phyloP scores from a whole-genome alignment of 2,113 vertebrate genomes.

The Melanotaenia duboulayi region DNA sequence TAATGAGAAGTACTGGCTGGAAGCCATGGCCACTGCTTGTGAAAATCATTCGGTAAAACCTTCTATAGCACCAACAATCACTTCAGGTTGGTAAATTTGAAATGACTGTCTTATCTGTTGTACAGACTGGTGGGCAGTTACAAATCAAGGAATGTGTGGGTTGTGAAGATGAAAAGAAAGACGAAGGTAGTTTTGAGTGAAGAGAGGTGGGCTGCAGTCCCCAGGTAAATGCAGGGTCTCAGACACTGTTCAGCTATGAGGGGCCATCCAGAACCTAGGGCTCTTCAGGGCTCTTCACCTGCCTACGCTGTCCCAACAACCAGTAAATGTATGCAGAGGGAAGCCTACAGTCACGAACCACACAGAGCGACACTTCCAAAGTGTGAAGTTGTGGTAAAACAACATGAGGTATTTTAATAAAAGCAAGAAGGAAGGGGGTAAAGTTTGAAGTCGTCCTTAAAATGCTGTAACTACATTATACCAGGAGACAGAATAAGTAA shows the following conservation, averaged over 20 bases:
- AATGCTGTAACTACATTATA: conserved; percentile 8
- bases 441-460: background rate
- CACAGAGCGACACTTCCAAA: conserved; percentile 2
- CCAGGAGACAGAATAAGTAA: background rate
- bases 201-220: conserved; percentile 44
- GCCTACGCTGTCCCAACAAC: conserved; percentile 58
- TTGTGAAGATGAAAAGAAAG: conserved; percentile 16
- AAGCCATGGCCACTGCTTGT: background rate
- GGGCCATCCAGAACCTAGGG: conserved; percentile 47
- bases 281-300: conserved; percentile 41
- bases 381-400: background rate
- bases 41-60: background rate
- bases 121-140: conserved; percentile 6
- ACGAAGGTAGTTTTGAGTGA: conserved; percentile 36
- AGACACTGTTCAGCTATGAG: conserved; percentile 64
- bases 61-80: background rate
- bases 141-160: conserved; percentile 37
- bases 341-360: conserved; percentile 10
- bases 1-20: conserved; percentile 4
- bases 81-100: conserved; percentile 8
- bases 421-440: background rate
- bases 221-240: conserved; percentile 43
- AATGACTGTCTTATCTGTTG: background rate
- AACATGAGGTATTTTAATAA: background rate
- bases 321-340: conserved; percentile 51